Evolutionary conservation across 2,888 invertebrate species (phyloP).

Genomic region (Thelaira solivaga): DNA sequence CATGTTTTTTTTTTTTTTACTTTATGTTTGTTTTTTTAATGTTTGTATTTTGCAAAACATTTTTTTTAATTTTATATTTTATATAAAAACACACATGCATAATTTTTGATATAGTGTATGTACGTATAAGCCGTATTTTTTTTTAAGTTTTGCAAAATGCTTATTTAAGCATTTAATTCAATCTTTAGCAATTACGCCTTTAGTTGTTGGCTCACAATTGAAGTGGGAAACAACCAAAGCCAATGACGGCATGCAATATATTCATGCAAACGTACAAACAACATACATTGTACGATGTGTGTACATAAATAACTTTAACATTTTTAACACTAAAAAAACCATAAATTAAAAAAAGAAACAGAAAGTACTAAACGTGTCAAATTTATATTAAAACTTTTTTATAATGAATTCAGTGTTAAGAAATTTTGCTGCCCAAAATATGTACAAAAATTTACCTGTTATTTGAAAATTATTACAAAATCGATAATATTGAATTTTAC

Average conservation of each 20-base stretch:
- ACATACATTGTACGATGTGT: too few species aligned
- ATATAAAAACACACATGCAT: neutral
- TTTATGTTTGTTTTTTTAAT: neutral
- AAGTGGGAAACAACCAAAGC: slow-evolving; percentile 32
- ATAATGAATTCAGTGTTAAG: too few species aligned
- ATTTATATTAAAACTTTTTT: too few species aligned
- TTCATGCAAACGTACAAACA: neutral
- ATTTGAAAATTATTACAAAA: too few species aligned
- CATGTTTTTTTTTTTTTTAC: slow-evolving; percentile 24
- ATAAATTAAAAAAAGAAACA: too few species aligned
- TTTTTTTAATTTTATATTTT: neutral
- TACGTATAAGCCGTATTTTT: too few species aligned
- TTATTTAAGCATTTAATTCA: slow-evolving; percentile 42
- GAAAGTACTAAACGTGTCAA: too few species aligned
- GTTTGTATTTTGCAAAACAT: neutral
- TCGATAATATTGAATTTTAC: too few species aligned
- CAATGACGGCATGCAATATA: slow-evolving; percentile 19
- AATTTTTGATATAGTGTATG: neutral
- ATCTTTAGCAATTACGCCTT: slow-evolving; percentile 57
- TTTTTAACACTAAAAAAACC: slow-evolving; percentile 17
- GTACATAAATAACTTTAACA: too few species aligned
- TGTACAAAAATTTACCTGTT: too few species aligned
- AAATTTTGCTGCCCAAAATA: too few species aligned
- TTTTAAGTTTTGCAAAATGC: slow-evolving; percentile 2
- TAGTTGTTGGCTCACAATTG: slow-evolving; percentile 40